Conservation (phyloP, 2,113 vertebrate species). For the Trogon melanurus region DNA sequence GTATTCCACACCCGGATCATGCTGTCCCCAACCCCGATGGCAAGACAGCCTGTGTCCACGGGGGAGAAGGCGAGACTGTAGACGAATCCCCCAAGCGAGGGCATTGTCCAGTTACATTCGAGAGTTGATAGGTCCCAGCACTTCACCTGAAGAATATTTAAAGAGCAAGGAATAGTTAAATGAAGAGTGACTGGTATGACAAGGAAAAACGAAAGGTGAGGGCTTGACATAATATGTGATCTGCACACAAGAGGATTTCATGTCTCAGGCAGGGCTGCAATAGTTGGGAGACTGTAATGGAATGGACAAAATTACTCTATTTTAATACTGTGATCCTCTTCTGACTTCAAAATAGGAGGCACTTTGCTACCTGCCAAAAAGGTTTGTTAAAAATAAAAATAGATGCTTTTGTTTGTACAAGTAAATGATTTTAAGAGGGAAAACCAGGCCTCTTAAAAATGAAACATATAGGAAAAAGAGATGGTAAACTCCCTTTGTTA, state of each 20-base stretch:
- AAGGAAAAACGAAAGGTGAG: neutral
- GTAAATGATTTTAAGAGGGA: neutral
- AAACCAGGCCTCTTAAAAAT: neutral
- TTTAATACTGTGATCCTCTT: neutral
- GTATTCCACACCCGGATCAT: conserved; percentile 97
- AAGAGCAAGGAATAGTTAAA: neutral
- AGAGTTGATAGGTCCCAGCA: conserved; percentile 91
- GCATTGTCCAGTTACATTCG: conserved; percentile 92
- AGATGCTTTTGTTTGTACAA: neutral
- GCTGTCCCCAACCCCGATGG: conserved; percentile 91
- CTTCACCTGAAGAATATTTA: conserved; percentile 81
- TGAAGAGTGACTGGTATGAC: neutral
- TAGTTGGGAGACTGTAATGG: neutral
- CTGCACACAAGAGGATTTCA: neutral
- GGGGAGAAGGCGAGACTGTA: conserved; percentile 91
- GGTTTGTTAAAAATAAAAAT: neutral
- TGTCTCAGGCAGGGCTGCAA: neutral
- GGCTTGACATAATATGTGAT: neutral
- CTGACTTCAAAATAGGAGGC: neutral
- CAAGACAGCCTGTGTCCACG: conserved; percentile 86
- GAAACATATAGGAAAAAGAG: neutral
- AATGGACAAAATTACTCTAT: neutral
- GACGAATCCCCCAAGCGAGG: conserved; percentile 91
- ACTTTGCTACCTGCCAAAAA: neutral
- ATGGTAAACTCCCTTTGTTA: neutral